phyloP scores from a whole-genome alignment of 2,113 vertebrate genomes.

The Artemisiospiza belli region DNA sequence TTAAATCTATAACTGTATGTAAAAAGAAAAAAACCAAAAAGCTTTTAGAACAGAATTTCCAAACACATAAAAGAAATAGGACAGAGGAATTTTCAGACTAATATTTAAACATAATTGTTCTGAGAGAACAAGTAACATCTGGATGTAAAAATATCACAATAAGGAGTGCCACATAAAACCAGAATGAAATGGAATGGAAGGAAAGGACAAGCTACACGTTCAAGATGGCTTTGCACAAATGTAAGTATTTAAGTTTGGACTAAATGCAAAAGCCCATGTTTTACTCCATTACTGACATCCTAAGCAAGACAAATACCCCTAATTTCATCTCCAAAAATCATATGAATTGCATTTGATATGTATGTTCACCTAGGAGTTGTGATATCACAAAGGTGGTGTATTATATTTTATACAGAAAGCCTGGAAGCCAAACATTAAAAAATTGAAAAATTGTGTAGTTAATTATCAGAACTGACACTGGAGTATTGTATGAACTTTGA shows the following conservation, averaged over 20 bases:
- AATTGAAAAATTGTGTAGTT: not conserved
- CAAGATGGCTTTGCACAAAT: not conserved
- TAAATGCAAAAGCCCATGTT: not conserved
- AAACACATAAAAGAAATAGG: not conserved
- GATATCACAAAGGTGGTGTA: not conserved
- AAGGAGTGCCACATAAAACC: not conserved
- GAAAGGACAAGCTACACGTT: not conserved
- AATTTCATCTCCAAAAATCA: not conserved
- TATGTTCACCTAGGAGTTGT: not conserved
- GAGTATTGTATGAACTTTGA: not conserved
- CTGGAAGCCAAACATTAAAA: not conserved
- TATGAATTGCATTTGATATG: not conserved
- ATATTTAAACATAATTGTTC: not conserved
- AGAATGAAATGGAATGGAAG: not conserved
- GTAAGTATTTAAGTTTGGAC: conserved; percentile 9
- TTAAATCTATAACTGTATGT: not conserved
- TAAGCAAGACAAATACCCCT: not conserved
- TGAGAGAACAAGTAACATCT: not conserved
- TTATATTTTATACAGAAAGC: not conserved
- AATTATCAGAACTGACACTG: not conserved
- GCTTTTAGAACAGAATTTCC: not conserved
- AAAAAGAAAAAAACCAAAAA: not conserved
- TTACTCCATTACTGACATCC: not conserved
- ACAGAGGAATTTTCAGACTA: not conserved
- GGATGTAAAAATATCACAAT: not conserved